These are phyloP conservation scores for Falco concolor DNA, from an alignment of 2,797 vertebrate genomes.

Conservation along the genomic window DNA sequence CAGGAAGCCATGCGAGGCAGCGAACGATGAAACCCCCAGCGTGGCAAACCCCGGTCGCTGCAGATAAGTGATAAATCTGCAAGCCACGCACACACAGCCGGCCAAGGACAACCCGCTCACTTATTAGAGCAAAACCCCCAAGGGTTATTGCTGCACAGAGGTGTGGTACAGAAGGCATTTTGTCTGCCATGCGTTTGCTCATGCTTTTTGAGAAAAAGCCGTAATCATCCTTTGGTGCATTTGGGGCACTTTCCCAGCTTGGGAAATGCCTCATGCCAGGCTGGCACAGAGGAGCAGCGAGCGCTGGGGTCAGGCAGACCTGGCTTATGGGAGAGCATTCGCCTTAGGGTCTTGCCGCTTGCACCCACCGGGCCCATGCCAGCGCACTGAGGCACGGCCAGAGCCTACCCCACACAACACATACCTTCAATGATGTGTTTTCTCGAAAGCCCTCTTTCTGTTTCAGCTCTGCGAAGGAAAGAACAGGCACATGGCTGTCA, in stretches of 20 bases:
- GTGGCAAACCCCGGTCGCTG: not conserved
- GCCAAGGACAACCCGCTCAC: not conserved
- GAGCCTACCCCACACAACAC: not conserved
- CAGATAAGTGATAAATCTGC: not conserved
- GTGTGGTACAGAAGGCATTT: accelerated
- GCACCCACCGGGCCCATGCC: accelerated
- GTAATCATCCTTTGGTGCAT: accelerated
- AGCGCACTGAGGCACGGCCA: accelerated
- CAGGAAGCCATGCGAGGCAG: accelerated
- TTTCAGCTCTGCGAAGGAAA: slow-evolving; percentile 85
- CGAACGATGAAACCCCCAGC: accelerated
- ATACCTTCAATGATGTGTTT: slow-evolving; percentile 99
- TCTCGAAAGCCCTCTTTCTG: slow-evolving; percentile 92
- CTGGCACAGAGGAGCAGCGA: not conserved
- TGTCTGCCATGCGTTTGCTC: accelerated
- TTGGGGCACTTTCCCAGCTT: not conserved
- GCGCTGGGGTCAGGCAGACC: not conserved
- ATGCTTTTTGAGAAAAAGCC: not conserved
- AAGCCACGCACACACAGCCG: accelerated
- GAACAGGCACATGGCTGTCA: not conserved
- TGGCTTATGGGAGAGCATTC: accelerated
- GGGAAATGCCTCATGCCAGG: accelerated
- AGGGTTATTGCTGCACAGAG: accelerated
- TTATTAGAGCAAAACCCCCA: not conserved
- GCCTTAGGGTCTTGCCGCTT: accelerated